Evolutionary conservation across 2,113 vertebrate species (phyloP).

Genomic region (Lagopus muta): DNA sequence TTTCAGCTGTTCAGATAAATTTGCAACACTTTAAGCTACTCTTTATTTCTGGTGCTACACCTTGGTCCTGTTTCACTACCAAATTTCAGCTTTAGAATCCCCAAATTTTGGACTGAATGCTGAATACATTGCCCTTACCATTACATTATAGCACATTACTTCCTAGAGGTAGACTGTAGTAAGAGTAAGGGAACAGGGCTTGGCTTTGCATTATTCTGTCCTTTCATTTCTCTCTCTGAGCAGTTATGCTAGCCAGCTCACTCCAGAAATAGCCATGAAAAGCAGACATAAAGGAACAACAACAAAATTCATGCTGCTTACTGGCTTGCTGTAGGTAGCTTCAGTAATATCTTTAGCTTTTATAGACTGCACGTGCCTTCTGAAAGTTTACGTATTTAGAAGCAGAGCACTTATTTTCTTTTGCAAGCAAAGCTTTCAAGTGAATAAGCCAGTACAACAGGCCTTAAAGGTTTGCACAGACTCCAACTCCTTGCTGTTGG

Average conservation of each 20-base stretch:
- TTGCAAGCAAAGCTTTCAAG: background rate
- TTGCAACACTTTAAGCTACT: background rate
- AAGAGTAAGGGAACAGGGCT: background rate
- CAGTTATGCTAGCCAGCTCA: background rate
- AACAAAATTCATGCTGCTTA: background rate
- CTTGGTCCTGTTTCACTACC: background rate
- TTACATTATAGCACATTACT: background rate
- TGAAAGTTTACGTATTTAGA: background rate
- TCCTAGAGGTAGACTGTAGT: background rate
- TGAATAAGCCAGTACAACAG: background rate
- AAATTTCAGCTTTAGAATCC: background rate
- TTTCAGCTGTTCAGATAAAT: background rate
- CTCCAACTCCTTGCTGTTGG: background rate
- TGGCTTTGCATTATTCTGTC: background rate
- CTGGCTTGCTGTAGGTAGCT: background rate
- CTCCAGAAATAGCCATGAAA: background rate
- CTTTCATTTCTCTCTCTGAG: background rate
- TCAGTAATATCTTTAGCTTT: background rate
- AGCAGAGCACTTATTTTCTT: background rate
- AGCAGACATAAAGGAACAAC: background rate
- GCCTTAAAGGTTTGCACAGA: background rate
- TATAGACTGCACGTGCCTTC: background rate
- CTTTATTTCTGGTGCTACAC: background rate
- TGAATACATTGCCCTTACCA: background rate
- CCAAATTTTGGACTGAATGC: background rate